Percentiles rank a stretch among this genome's conserved stretches.
Evolutionary conservation across 2,797 vertebrate genomes (phyloP).

Genomic region (Pangasius macronema): DNA sequence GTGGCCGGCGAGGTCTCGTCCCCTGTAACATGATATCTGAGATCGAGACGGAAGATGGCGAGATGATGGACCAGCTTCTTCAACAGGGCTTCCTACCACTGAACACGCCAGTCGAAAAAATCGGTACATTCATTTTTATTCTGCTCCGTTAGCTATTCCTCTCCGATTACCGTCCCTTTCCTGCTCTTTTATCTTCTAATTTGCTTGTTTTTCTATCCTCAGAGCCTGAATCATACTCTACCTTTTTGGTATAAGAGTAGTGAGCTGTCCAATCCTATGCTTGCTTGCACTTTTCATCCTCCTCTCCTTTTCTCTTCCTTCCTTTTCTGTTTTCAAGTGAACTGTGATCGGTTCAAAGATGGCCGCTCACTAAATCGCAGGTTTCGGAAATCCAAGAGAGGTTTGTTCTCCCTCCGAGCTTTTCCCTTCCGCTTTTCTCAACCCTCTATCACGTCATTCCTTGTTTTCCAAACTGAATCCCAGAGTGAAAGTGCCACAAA

Average conservation of each 20-base stretch:
- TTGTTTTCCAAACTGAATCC: neutral
- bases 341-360: slow-evolving; percentile 85
- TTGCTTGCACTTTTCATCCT: slow-evolving; percentile 20
- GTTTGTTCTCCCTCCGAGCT: slow-evolving; percentile 75
- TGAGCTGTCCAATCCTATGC: slow-evolving; percentile 20
- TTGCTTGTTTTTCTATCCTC: slow-evolving; percentile 13
- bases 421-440: slow-evolving; percentile 43
- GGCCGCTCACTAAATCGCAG: slow-evolving; percentile 84
- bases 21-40: slow-evolving; percentile 99
- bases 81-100: slow-evolving; percentile 95
- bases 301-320: slow-evolving; percentile 23
- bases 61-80: slow-evolving; percentile 94
- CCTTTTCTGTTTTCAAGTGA: slow-evolving; percentile 78
- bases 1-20: slow-evolving; percentile 87
- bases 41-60: slow-evolving; percentile 94
- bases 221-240: neutral
- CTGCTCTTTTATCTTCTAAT: slow-evolving; percentile 10
- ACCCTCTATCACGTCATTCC: slow-evolving; percentile 26
- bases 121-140: slow-evolving; percentile 71
- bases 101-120: slow-evolving; percentile 93
- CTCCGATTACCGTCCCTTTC: neutral
- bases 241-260: neutral
- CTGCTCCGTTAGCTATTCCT: neutral
- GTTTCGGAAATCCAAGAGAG: slow-evolving; percentile 87
- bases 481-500: neutral